These are phyloP conservation scores for Chondrosia reniformis DNA, from an alignment of 37 sponge, comb jelly and placozoan genomes.

Conservation along the genomic window DNA sequence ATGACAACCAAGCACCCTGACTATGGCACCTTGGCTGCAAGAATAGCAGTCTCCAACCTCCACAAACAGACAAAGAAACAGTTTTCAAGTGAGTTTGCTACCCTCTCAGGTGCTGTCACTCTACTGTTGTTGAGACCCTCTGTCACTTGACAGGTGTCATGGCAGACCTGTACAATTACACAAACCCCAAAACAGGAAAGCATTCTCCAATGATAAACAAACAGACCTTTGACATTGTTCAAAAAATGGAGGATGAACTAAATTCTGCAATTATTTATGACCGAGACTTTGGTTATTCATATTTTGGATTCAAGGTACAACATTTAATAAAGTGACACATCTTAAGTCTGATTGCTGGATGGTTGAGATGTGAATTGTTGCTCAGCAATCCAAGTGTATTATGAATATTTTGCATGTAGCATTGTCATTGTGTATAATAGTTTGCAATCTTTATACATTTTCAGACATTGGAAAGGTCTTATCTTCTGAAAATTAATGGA, in stretches of 20 bases:
- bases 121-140: not conserved
- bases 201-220: conserved; percentile 88
- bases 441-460: too few species aligned
- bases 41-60: conserved; percentile 95
- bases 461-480: conserved; percentile 93
- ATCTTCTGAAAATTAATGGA: conserved; percentile 88
- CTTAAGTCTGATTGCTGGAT: too few species aligned
- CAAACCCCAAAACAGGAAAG: conserved; percentile 66
- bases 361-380: too few species aligned
- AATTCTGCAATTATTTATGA: conserved; percentile 96
- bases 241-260: conserved; percentile 75
- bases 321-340: too few species aligned
- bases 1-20: conserved; percentile 99
- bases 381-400: too few species aligned
- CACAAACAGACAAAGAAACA: conserved; percentile 98
- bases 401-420: too few species aligned
- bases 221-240: conserved; percentile 70
- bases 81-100: conserved; percentile 52
- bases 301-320: conserved; percentile 95
- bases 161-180: conserved; percentile 82
- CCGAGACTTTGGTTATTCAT: conserved; percentile 88
- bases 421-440: too few species aligned
- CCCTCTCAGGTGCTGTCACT: not conserved
- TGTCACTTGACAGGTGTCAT: conserved; percentile 62
- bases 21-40: conserved; percentile 95